Conservation (phyloP, 2,888 invertebrate genomes). For the Eudasyphora cyanicolor region DNA sequence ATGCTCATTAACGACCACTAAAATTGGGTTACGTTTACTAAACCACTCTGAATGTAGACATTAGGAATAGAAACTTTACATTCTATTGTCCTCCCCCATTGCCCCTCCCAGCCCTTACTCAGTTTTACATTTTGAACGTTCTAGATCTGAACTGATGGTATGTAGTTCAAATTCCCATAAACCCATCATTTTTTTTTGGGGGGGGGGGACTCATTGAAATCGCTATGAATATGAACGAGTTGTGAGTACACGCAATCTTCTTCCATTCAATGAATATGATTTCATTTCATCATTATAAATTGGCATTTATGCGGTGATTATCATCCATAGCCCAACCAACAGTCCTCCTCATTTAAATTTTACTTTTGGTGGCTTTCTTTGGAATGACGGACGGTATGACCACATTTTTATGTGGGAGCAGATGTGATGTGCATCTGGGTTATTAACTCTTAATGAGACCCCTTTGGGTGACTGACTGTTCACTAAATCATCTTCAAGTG, state of each 20-base stretch:
- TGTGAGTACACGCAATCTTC: conserved; percentile 6
- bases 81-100: neutral
- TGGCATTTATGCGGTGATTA: conserved; percentile 60
- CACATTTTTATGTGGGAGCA: conserved; percentile 25
- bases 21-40: conserved; percentile 49
- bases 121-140: conserved; percentile 7
- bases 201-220: neutral
- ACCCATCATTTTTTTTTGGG: conserved; percentile 42
- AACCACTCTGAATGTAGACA: neutral
- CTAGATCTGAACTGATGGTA: conserved; percentile 41
- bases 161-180: conserved; percentile 59
- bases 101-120: neutral
- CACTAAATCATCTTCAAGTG: conserved; percentile 51
- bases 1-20: conserved; percentile 38
- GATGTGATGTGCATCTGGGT: conserved; percentile 1
- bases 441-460: conserved; percentile 51
- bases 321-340: neutral
- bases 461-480: conserved; percentile 16
- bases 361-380: conserved; percentile 21
- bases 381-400: no score
- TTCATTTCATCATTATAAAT: conserved; percentile 50
- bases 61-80: neutral
- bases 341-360: neutral
- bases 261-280: conserved; percentile 19
- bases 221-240: no score